Evolutionary conservation across 2,888 invertebrate species (phyloP), one percentile per base, ranked within the genome.

Genomic region (Petrolisthes cinctipes): DNA sequence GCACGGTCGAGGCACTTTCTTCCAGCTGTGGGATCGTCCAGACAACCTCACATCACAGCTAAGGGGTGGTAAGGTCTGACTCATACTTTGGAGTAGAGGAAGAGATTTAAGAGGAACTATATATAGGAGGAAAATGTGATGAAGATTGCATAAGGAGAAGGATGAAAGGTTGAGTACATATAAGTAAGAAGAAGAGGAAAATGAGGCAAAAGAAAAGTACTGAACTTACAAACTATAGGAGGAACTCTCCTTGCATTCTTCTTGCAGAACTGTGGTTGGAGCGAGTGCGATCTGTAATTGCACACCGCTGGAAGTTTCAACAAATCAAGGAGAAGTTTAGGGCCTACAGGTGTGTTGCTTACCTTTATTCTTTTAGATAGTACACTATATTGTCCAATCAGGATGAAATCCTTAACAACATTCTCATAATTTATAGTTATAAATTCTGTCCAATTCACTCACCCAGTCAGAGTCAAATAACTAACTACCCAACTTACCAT

Each of bases 1-100:
- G 66, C 88, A 90, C 71, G 78, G 78, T 6, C 56, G 90, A n/a
- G 88, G 82, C 54, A 90, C 88, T 23, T 84, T 88, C 71, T 84
- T 90, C 82, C 80, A 88, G 37, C 84, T 90, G 9, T 11, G 57
- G n/a, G 88, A 90, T 66, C 56, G 61, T n/a, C 83, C 56, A 6
- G 66, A 80, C 11, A 76, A 66, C 61, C 37, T 71, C 23, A 23
- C 20, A 14, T 23, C 78, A 20, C 81, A 85, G 86, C 78, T 89
- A 20, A 87, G 79, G 53, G 89, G 78, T 20, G 89, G 89, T 89
- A 14, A 11, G 80, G 53, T 37, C 37, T 37, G 37, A 37, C 37
- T 37, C 37, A 37, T 37, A 37, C 37, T 37, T 37, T 37, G 37
- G 37, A 37, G 17, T 73, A 7, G n/a, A 7, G 73, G n/a, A 73